Evolutionary conservation across 2,888 invertebrate genomes (phyloP).

Genomic region (Drosophila rubida): DNA sequence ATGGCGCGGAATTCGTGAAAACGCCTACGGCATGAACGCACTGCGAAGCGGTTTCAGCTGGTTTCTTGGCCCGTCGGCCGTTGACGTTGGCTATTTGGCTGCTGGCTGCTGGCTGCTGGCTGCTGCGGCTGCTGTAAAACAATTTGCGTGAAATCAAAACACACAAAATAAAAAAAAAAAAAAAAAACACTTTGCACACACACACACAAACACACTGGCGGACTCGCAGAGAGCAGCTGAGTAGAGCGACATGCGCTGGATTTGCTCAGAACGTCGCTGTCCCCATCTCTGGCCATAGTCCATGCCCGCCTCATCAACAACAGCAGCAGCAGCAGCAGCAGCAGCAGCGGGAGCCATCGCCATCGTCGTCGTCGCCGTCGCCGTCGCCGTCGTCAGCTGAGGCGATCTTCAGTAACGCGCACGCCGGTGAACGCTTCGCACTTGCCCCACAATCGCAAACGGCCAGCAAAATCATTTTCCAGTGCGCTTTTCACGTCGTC

Average conservation of each 20-base stretch:
- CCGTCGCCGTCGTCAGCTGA: slow-evolving; percentile 20
- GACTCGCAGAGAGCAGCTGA: slow-evolving; percentile 13
- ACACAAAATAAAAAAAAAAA: not conserved
- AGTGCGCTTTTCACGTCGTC: slow-evolving; percentile 23
- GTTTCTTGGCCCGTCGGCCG: slow-evolving; percentile 45
- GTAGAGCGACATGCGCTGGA: slow-evolving; percentile 49
- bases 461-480: slow-evolving; percentile 34
- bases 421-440: slow-evolving; percentile 77
- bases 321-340: slow-evolving; percentile 7
- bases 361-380: slow-evolving; percentile 6
- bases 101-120: not conserved
- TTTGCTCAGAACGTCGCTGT: slow-evolving; percentile 36
- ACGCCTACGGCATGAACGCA: slow-evolving; percentile 32
- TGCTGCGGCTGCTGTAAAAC: slow-evolving; percentile 50
- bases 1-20: not conserved
- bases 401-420: slow-evolving; percentile 74
- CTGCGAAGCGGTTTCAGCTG: slow-evolving; percentile 32
- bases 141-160: slow-evolving; percentile 54
- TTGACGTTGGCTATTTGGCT: slow-evolving; percentile 32
- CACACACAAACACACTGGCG: slow-evolving; percentile 7
- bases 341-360: slow-evolving; percentile 6
- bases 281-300: too few relatives aligned
- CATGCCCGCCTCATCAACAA: not conserved
- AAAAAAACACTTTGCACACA: slow-evolving; percentile 47
- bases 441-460: slow-evolving; percentile 60